phyloP scores from a whole-genome alignment of 2,888 invertebrate species.

The Homarus gammarus region DNA sequence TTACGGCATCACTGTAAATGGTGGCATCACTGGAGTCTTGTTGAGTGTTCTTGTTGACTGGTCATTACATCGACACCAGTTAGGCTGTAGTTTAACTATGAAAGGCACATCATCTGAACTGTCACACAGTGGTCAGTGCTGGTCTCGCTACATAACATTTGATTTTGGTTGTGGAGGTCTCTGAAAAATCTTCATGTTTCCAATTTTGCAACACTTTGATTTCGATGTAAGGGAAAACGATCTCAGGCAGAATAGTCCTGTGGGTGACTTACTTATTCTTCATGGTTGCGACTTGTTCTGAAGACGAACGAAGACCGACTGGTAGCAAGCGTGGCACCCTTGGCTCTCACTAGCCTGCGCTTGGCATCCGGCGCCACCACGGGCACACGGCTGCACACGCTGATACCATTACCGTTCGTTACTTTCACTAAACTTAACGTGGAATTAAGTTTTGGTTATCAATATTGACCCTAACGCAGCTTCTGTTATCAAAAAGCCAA shows the following conservation, averaged over 20 bases:
- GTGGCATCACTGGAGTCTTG: too few relatives aligned
- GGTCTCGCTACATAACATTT: too few relatives aligned
- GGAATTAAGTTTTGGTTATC: background rate
- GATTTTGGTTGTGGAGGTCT: background rate
- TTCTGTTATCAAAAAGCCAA: background rate
- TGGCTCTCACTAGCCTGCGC: background rate
- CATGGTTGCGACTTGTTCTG: conserved; percentile 60
- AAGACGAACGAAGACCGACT: conserved; percentile 56
- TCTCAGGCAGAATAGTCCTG: background rate
- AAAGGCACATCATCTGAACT: too few relatives aligned
- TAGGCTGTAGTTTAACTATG: too few relatives aligned
- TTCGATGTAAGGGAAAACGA: conserved; percentile 25
- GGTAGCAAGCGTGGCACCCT: conserved; percentile 15
- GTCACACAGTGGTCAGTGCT: too few relatives aligned
- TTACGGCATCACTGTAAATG: too few relatives aligned
- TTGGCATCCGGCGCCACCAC: conserved; percentile 45
- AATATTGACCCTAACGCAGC: background rate
- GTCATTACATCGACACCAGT: too few relatives aligned
- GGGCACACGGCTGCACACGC: background rate
- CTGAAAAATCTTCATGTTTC: background rate
- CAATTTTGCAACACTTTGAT: background rate
- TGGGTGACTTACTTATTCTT: conserved; percentile 60
- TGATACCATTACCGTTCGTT: background rate
- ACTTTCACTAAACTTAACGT: background rate
- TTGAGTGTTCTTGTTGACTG: too few relatives aligned